Percentiles rank a stretch among this genome's conserved stretches.
Evolutionary conservation across 30 jellyfish, hydroid and myxozoan genomes (phyloP).

Genomic region (Calvadosia cruxmelitensis): DNA sequence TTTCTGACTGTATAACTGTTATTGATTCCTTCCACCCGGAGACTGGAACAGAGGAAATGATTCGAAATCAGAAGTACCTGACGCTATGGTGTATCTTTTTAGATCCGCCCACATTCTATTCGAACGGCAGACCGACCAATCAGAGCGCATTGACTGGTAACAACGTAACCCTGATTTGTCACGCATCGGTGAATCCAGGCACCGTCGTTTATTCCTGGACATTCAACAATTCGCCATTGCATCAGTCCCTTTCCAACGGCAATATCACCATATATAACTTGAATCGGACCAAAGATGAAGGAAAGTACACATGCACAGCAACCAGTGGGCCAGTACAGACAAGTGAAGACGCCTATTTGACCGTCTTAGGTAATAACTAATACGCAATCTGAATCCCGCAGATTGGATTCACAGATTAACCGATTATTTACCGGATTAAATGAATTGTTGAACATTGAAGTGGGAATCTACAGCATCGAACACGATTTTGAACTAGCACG

Average conservation of each 20-base stretch:
- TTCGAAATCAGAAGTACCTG: no score
- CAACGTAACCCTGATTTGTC: slow-evolving; percentile 1
- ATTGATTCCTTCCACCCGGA: no score
- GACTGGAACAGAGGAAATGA: no score
- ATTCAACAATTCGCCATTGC: neutral
- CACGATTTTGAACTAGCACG: neutral
- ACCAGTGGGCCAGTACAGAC: neutral
- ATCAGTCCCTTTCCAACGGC: neutral
- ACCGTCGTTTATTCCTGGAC: slow-evolving; percentile 6
- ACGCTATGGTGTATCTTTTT: no score
- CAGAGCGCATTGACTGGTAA: neutral
- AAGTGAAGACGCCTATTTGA: neutral
- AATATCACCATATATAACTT: neutral
- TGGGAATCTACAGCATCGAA: no score
- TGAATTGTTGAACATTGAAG: no score
- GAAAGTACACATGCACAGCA: neutral
- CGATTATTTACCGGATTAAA: no score
- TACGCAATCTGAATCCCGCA: no score
- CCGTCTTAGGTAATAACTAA: neutral
- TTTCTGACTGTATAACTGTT: no score
- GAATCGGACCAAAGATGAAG: neutral
- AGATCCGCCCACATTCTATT: slow-evolving; percentile 15
- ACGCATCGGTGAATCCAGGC: slow-evolving; percentile 9
- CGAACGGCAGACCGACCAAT: slow-evolving; percentile 7
- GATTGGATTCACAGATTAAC: no score